Percentiles rank a stretch among this genome's conserved stretches.
Conservation (phyloP, 2,797 vertebrate species). For the Galago senegalensis region DNA sequence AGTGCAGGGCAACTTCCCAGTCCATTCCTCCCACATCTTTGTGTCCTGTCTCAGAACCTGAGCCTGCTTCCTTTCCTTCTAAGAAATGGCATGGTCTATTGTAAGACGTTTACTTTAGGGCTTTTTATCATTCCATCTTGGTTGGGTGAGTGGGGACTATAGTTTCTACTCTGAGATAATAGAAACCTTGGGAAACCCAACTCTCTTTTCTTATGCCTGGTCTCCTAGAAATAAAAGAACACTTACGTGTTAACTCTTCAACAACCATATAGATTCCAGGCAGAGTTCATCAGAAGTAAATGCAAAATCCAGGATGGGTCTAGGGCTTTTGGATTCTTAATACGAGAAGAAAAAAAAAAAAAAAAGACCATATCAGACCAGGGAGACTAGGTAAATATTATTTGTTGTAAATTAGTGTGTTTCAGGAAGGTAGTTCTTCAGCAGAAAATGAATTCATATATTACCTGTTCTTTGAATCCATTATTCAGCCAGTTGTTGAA, state of each 20-base stretch:
- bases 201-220: constrained; percentile 65
- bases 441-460: constrained; percentile 48
- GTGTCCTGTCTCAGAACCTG: constrained; percentile 45
- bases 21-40: neutral
- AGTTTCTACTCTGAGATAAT: constrained; percentile 76
- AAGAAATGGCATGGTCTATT: constrained; percentile 57
- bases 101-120: constrained; percentile 60
- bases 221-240: constrained; percentile 74
- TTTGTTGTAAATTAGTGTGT: constrained; percentile 30
- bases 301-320: constrained; percentile 23
- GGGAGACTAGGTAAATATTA: constrained; percentile 35
- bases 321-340: neutral
- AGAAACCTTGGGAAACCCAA: constrained; percentile 76
- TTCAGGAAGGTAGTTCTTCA: constrained; percentile 56
- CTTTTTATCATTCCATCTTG: constrained; percentile 64
- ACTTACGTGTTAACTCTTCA: constrained; percentile 70
- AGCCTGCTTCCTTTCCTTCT: constrained; percentile 55
- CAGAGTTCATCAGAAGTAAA: constrained; percentile 56
- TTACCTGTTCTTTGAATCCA: neutral
- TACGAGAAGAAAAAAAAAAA: neutral
- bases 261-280: neutral
- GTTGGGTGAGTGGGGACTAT: constrained; percentile 48
- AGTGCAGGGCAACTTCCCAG: neutral
- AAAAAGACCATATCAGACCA: neutral
- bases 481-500: constrained; percentile 55